Evolutionary conservation across 2,797 vertebrate genomes (phyloP), one percentile per base, ranked within the genome.

Genomic region (Myotis pilosus): DNA sequence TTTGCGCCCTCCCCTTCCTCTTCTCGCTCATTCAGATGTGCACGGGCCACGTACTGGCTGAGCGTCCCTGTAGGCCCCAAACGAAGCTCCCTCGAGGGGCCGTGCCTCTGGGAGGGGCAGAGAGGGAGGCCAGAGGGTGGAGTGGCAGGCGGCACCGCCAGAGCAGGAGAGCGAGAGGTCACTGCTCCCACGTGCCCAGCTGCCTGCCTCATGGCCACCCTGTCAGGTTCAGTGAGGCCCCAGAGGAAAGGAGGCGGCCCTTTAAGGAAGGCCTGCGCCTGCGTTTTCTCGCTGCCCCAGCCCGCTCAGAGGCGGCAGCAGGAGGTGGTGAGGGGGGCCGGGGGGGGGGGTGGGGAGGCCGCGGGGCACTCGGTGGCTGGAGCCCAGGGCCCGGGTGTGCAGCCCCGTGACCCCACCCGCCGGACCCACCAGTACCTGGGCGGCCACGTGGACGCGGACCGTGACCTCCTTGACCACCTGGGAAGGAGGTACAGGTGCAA

Each of bases 371-470:
- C 30, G 5, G 23, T 71, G 10, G 9, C 20, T 12, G 28, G 8
- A 49, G 49, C 10, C 47, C 30, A 5, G 3, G 47, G 81, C 9
- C 28, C 0, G 4, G 7, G 41, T 28, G 47, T 0, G 20, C 0
- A 0, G 17, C 3, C 3, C 23, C 41, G 15, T 2, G 7, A 19
- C 30, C 25, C 33, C 57, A 6, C 19, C 33, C 30, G 33, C 41
- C 2, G 16, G 62, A 10, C 47, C 28, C 17, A 19, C 11, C 16
- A 36, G 41, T 23, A 4, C 28, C 69, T 19, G 28, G 47, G 11
- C 8, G 7, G 4, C 17, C 51, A 8, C 0, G 4, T 6, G n/a
- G 33, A 9, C 0, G 1, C 3, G n/a, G 33, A 4, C n/a, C 6
- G 23, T 4, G 71, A 0, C 33, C 79, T 71, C 36, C 23, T 6